These are phyloP conservation scores for Volucella bombylans DNA, from an alignment of 2,888 invertebrate species.

Conservation along the genomic window DNA sequence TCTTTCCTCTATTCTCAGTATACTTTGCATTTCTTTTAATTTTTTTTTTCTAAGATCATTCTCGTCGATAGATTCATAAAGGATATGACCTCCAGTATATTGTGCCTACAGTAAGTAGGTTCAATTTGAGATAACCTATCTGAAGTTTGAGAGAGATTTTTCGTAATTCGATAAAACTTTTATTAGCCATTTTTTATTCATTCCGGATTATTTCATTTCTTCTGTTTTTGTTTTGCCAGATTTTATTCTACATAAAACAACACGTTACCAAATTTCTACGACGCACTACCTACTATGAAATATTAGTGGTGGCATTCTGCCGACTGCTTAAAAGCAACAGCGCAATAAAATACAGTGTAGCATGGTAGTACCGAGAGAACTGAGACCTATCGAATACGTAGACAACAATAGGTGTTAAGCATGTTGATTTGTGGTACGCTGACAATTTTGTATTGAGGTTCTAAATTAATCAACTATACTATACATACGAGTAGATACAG, in stretches of 20 bases:
- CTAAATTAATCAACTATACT: too few relatives aligned
- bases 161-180: conserved; percentile 1
- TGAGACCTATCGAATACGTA: too few relatives aligned
- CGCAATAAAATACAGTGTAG: conserved; percentile 4
- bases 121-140: conserved; percentile 29
- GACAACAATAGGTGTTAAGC: too few relatives aligned
- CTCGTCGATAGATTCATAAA: background rate
- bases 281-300: conserved; percentile 33
- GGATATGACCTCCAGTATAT: background rate
- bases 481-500: too few relatives aligned
- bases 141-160: conserved; percentile 20
- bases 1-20: background rate
- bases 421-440: too few relatives aligned
- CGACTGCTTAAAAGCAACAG: conserved; percentile 20
- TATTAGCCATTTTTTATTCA: background rate
- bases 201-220: too few relatives aligned
- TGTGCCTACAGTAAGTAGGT: conserved; percentile 5
- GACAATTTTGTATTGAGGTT: too few relatives aligned
- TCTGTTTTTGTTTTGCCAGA: too few relatives aligned
- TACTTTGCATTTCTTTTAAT: conserved; percentile 7
- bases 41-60: background rate
- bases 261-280: conserved; percentile 14
- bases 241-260: too few relatives aligned
- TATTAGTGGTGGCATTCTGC: conserved; percentile 45
- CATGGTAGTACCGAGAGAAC: too few relatives aligned